These are phyloP conservation scores for Nanorana parkeri DNA, from an alignment of 2,113 vertebrate species.

Conservation along the genomic window DNA sequence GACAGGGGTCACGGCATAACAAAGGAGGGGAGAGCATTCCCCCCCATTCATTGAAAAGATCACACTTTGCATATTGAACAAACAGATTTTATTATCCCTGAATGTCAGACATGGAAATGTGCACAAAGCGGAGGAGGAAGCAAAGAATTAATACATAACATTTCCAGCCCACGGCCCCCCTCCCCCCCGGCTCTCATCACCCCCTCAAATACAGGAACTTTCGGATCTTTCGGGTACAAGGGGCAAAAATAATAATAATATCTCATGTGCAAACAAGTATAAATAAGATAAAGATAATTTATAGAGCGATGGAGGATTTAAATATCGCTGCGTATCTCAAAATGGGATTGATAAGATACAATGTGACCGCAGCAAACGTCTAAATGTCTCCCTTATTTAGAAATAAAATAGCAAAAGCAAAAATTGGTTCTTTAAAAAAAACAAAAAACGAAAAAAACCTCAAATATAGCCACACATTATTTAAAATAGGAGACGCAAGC, in stretches of 20 bases:
- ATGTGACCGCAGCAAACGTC: neutral
- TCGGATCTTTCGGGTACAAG: neutral
- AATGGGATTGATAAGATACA: no score
- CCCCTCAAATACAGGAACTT: neutral
- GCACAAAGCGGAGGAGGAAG: neutral
- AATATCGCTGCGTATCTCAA: neutral
- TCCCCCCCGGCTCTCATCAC: no score
- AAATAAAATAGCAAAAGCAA: no score
- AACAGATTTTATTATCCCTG: constrained; percentile 28
- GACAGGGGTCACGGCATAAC: no score
- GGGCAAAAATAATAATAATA: neutral
- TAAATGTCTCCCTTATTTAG: neutral
- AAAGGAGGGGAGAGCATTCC: neutral
- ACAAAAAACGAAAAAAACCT: no score
- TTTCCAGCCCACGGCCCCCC: neutral
- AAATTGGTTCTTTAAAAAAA: neutral
- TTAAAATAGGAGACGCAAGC: no score
- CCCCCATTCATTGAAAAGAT: neutral
- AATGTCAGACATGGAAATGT: neutral
- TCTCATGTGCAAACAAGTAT: constrained; percentile 26
- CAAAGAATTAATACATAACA: no score
- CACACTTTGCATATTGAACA: neutral
- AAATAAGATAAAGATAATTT: neutral
- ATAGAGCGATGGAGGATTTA: neutral
- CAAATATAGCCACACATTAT: no score